Evolutionary conservation across 2,888 invertebrate species (phyloP).

Genomic region (Callosobruchus maculatus): DNA sequence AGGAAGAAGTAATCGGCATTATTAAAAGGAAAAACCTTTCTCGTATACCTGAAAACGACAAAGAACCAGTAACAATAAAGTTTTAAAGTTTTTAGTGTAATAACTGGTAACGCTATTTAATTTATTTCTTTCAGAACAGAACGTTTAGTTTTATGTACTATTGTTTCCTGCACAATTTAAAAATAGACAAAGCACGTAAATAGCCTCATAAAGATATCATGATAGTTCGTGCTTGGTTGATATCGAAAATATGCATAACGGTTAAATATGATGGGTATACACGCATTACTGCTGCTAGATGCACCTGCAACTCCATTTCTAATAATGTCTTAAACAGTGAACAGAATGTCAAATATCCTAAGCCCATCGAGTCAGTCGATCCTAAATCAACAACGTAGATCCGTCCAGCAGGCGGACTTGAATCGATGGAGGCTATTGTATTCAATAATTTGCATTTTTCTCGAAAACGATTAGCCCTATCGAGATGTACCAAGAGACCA

Average conservation of each 20-base stretch:
- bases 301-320: not conserved
- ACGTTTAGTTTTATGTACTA: not conserved
- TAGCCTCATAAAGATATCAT: not conserved
- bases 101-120: not conserved
- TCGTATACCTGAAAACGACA: not conserved
- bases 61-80: not conserved
- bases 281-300: not conserved
- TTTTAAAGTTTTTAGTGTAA: not conserved
- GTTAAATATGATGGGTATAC: not conserved
- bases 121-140: not conserved
- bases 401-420: too few species aligned
- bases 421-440: too few species aligned
- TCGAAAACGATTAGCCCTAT: too few species aligned
- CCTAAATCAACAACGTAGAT: too few species aligned
- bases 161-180: not conserved
- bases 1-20: not conserved
- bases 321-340: not conserved
- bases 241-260: not conserved
- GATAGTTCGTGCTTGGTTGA: not conserved
- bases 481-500: too few species aligned
- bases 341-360: not conserved
- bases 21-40: not conserved
- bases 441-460: too few species aligned
- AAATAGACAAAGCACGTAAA: not conserved
- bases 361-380: too few species aligned